phyloP scores from a whole-genome alignment of 1,140 invertebrate species.

The Lasioglossum albipes region DNA sequence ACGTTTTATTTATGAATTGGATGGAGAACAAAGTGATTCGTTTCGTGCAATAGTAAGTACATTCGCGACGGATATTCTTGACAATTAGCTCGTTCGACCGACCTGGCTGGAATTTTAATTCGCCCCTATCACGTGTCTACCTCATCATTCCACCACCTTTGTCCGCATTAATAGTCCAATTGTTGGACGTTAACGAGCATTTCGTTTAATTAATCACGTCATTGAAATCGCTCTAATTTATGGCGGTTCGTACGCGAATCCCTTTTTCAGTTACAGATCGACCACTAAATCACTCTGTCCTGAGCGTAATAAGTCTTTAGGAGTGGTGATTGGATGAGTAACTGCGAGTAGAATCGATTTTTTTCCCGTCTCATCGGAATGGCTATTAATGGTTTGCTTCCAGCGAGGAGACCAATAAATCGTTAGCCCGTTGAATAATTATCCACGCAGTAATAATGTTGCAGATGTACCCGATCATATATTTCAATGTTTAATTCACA shows the following conservation, averaged over 20 bases:
- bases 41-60: not conserved
- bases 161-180: not conserved
- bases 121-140: not conserved
- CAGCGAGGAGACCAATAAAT: not conserved
- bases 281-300: slow-evolving; percentile 1
- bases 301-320: slow-evolving; percentile 13
- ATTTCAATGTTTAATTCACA: too few species aligned
- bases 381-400: not conserved
- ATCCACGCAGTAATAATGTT: too few species aligned
- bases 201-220: slow-evolving; percentile 8
- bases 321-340: slow-evolving; percentile 16
- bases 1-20: too few species aligned
- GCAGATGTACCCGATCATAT: not conserved
- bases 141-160: not conserved
- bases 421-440: not conserved
- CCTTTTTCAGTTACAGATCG: not conserved
- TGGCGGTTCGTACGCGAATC: not conserved
- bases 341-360: not conserved
- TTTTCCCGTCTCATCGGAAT: not conserved
- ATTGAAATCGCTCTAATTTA: slow-evolving; percentile 2
- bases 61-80: not conserved
- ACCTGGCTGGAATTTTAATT: not conserved
- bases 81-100: not conserved
- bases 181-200: not conserved
- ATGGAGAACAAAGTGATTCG: not conserved